phyloP scores from a whole-genome alignment of 2,888 invertebrate genomes.

The Linnaemya tessellans region DNA sequence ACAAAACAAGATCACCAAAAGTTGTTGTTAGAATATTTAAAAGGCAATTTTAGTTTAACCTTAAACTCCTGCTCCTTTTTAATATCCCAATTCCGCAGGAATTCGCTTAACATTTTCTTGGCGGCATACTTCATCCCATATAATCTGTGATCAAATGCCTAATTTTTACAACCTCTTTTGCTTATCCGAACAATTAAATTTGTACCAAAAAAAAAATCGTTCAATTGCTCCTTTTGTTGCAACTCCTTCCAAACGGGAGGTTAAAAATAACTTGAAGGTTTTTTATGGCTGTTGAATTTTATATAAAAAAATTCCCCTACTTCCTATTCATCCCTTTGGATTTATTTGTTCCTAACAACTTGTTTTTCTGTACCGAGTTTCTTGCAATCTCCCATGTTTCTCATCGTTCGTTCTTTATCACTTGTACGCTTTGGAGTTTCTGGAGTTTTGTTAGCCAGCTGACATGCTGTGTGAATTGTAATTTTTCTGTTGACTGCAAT shows the following conservation, averaged over 20 bases:
- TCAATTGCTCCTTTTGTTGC: neutral
- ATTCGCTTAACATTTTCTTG: no score
- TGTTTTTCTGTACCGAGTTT: slow-evolving; percentile 24
- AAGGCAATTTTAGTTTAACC: no score
- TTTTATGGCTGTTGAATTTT: slow-evolving; percentile 28
- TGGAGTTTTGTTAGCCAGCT: slow-evolving; percentile 46
- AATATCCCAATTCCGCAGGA: no score
- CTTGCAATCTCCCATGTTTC: neutral
- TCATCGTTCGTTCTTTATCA: neutral
- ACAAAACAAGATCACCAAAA: no score
- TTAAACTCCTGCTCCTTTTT: no score
- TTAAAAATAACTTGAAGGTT: neutral
- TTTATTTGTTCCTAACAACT: slow-evolving; percentile 21
- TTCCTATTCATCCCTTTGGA: neutral
- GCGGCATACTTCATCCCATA: no score
- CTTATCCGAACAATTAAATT: slow-evolving; percentile 21
- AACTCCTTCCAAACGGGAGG: neutral
- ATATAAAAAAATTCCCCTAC: slow-evolving; percentile 15
- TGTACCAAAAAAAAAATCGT: neutral
- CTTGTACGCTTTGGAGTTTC: slow-evolving; percentile 21
- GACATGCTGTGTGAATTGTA: slow-evolving; percentile 72
- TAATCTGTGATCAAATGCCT: neutral
- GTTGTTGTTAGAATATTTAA: no score
- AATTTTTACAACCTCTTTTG: slow-evolving; percentile 1
- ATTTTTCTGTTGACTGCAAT: slow-evolving; percentile 72